Evolutionary conservation across 2,888 invertebrate genomes (phyloP), one percentile per base, ranked within the genome.

Genomic region (Elaeidobius kamerunicus): DNA sequence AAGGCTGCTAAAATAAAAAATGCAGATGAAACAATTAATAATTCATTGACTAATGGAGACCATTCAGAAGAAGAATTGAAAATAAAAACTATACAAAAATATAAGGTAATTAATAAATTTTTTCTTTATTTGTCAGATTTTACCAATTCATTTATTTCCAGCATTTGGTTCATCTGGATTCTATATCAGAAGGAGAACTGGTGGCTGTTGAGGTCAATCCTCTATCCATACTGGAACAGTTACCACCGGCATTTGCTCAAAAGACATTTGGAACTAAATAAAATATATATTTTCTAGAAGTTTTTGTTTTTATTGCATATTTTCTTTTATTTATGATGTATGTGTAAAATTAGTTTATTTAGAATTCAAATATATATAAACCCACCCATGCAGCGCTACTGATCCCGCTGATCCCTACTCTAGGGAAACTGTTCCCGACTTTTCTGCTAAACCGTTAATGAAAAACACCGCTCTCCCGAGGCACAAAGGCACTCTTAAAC

Each of bases 171-270:
- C 82, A 85, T 60, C 77, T 89, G 57, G 82, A 82, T 55, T 84
- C 85, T 78, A 64, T 91, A 9, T 77, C 76, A 23, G 70, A 77
- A 1, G 79, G 84, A 55, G 90, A 90, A 74, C 76, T 91, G 61
- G 83, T 92, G 3, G 81, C 84, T 1, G 78, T 93, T 19, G 89
- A 91, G 71, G 79, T 88, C 1, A 82, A 84, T 63, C 87, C 88
- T 0, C 75, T 82, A 40, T 78, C 82, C 50, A 76, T 92, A 34
- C 74, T 83, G 5, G 81, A 85, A 41, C 80, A 85, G 62, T 72
- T 92, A 48, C 91, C 91, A 9, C 81, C 85, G 4, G 80, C 84
- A 2, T 75, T 87, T 45, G 78, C 76, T 61, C 78, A 81, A 69
- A 85, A 85, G 67, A 79, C 78, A 59, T 88, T 83, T 67, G 86